Evolutionary conservation across 2,888 invertebrate species (phyloP).

Genomic region (Agrochola lota): DNA sequence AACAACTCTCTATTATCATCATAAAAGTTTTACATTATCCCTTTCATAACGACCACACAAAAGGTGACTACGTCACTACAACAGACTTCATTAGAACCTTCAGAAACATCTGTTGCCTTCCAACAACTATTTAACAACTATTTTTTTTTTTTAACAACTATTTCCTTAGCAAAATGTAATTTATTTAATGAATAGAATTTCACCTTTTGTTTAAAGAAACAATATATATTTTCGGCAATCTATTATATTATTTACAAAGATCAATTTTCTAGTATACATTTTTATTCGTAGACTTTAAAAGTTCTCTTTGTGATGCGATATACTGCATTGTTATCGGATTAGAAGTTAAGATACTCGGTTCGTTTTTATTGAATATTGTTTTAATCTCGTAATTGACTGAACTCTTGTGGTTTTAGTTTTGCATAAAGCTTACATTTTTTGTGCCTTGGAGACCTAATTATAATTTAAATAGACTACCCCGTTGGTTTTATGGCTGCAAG

Average conservation of each 20-base stretch:
- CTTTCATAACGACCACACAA: constrained; percentile 31
- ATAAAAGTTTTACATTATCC: constrained; percentile 42
- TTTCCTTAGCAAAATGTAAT: constrained; percentile 38
- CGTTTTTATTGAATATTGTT: not conserved
- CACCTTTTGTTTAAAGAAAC: constrained; percentile 41
- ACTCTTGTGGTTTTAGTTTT: not conserved
- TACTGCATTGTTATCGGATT: not conserved
- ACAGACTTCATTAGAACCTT: constrained; percentile 38
- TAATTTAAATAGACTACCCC: not conserved
- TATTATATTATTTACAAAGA: constrained; percentile 38
- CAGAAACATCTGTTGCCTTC: constrained; percentile 45
- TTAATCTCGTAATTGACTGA: constrained; percentile 3
- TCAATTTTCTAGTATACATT: not conserved
- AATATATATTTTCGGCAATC: constrained; percentile 41
- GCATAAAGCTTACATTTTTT: not conserved
- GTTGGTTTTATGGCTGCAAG: too few relatives aligned
- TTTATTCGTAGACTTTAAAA: not conserved
- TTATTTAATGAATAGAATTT: constrained; percentile 41
- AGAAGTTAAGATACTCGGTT: not conserved
- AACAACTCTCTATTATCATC: constrained; percentile 37
- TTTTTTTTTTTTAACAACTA: too few relatives aligned
- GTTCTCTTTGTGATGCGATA: constrained; percentile 5
- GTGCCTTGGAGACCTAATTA: not conserved
- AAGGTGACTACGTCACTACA: constrained; percentile 27
- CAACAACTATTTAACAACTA: too few relatives aligned